Percentiles rank a stretch among this genome's conserved stretches.
These are phyloP conservation scores for Saccopteryx bilineata DNA, from an alignment of 2,113 vertebrate species.

Conservation along the genomic window DNA sequence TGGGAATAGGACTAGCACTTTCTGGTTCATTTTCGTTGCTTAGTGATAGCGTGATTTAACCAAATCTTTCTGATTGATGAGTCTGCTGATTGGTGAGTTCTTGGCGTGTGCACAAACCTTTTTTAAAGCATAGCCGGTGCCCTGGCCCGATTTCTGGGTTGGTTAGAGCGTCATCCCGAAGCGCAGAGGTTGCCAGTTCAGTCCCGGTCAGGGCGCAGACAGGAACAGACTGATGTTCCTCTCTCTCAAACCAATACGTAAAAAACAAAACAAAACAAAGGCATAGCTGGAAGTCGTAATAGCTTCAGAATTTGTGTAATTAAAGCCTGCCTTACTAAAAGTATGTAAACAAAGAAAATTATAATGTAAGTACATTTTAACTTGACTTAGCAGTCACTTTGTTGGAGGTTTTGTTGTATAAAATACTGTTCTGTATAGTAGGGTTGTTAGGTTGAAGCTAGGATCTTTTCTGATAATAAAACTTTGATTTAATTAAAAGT, in stretches of 20 bases:
- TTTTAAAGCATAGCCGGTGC: neutral
- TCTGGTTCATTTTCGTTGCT: constrained; percentile 46
- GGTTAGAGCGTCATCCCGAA: no score
- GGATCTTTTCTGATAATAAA: constrained; percentile 4
- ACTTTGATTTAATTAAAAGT: constrained; percentile 14
- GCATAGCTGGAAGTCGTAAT: neutral
- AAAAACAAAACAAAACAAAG: neutral
- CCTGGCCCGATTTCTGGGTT: no score
- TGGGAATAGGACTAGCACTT: neutral
- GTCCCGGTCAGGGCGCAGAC: no score
- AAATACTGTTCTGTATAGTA: neutral
- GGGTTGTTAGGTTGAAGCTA: neutral
- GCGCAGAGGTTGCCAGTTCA: no score
- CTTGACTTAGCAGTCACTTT: neutral
- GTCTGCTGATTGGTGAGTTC: neutral
- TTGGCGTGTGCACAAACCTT: neutral
- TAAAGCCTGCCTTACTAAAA: constrained; percentile 40
- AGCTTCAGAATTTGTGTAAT: constrained; percentile 38
- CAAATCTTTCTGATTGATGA: constrained; percentile 25
- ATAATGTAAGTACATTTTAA: neutral
- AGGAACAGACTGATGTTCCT: no score
- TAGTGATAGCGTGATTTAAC: neutral
- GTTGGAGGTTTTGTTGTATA: neutral
- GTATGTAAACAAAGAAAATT: constrained; percentile 30
- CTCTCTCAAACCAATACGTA: no score